Percentiles rank a stretch among this genome's conserved stretches.
Conservation (phyloP, 2,797 vertebrate species). For the Neopelma chrysocephalum region DNA sequence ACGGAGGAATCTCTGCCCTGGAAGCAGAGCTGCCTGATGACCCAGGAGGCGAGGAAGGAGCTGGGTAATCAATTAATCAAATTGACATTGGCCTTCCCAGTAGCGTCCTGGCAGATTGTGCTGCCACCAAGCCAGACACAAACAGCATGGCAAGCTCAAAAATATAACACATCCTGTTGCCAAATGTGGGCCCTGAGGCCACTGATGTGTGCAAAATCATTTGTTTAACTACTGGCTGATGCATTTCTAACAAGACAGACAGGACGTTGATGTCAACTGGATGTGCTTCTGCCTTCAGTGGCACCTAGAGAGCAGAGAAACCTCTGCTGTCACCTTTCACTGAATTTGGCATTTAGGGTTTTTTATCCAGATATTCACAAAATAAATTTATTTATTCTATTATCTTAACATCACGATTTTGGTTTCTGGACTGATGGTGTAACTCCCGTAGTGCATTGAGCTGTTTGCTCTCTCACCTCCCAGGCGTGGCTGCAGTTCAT, state of each 20-base stretch:
- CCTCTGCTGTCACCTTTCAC: background rate
- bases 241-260: background rate
- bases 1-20: background rate
- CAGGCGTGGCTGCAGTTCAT: background rate
- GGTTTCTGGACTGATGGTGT: background rate
- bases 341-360: background rate
- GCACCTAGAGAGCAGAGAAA: background rate
- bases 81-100: conserved; percentile 22
- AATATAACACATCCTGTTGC: background rate
- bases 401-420: background rate
- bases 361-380: background rate
- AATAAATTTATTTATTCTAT: background rate
- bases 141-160: conserved; percentile 21
- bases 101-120: conserved; percentile 6
- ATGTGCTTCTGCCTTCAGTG: background rate
- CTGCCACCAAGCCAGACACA: conserved; percentile 12
- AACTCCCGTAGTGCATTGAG: background rate
- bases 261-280: background rate
- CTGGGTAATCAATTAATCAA: conserved; percentile 38
- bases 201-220: background rate
- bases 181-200: conserved; percentile 20
- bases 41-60: background rate
- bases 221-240: background rate
- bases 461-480: background rate
- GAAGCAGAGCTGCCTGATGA: background rate